Evolutionary conservation across 1,140 invertebrate species (phyloP), one percentile per base, ranked within the genome.

Genomic region (Pteromalus puparum): DNA sequence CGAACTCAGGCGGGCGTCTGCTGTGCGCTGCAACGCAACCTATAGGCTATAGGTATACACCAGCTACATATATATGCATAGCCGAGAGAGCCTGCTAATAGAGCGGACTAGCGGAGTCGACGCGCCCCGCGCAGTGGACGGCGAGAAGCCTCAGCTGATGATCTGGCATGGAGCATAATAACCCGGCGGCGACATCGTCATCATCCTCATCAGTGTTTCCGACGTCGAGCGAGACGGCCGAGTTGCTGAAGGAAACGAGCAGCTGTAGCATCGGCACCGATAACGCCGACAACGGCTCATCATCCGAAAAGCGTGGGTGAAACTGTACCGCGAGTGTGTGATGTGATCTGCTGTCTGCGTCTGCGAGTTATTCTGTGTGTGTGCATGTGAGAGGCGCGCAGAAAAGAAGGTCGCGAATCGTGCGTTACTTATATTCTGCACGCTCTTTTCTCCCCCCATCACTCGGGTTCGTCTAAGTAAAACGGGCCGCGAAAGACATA

Each of bases 81-180:
- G 9, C 0, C n/a, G 24, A 68, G n/a, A 30, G 30, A 9, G 2
- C 1, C 4, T 21, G 72, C 13, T 15, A 7, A 15, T 74, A 74
- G 28, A 73, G 18, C n/a, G n/a, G n/a, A n/a, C n/a, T n/a, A n/a
- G 34, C 34, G 30, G 67, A 26, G 67, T 30, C 24, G 28, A 70
- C 21, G 28, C 5, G 67, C 10, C 5, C 67, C 67, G 9, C 26
- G 67, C 67, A 70, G 67, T 26, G 4, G 24, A 5, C 67, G 28
- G 26, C 67, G 67, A n/a, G 67, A 28, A 70, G 67, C 2, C 46
- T 46, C 76, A 78, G 76, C 76, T 30, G 76, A 78, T 78, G 76
- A 78, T 28, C 76, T 78, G 76, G 76, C 42, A 78, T 78, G 48
- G 76, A 74, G 34, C 34, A 76, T 13, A 18, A 30, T n/a, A 48